Evolutionary conservation across 2,113 vertebrate genomes (phyloP).

Genomic region (Hydrolagus affinis): DNA sequence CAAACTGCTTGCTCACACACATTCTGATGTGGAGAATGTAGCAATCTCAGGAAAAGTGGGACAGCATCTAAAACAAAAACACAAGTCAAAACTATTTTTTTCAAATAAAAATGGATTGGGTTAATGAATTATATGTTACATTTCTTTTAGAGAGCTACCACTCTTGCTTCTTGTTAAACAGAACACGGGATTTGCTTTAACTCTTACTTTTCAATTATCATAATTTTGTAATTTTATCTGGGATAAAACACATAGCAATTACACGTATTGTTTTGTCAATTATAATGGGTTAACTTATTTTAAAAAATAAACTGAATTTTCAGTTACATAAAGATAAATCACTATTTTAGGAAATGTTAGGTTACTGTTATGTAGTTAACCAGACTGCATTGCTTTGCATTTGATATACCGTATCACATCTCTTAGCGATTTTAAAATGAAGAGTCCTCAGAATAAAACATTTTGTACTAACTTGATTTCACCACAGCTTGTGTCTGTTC

Average conservation of each 20-base stretch:
- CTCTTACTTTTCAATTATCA: not conserved
- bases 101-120: not conserved
- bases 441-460: too few species aligned
- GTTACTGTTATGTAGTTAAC: too few species aligned
- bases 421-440: too few species aligned
- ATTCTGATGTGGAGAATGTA: constrained; percentile 35
- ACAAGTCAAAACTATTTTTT: not conserved
- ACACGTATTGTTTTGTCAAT: too few species aligned
- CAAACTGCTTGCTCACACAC: constrained; percentile 35
- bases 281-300: too few species aligned
- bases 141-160: too few species aligned
- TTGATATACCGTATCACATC: too few species aligned
- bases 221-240: not conserved
- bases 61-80: constrained; percentile 32
- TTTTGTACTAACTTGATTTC: constrained; percentile 80
- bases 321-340: too few species aligned
- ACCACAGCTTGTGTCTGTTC: constrained; percentile 98
- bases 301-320: too few species aligned
- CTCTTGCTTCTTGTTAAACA: not conserved
- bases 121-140: not conserved
- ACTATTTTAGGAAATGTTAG: too few species aligned
- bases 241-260: too few species aligned
- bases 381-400: too few species aligned
- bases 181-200: not conserved
- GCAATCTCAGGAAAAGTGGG: constrained; percentile 33